Evolutionary conservation across 2,113 vertebrate genomes (phyloP).

Genomic region (Lophotis ruficrista): DNA sequence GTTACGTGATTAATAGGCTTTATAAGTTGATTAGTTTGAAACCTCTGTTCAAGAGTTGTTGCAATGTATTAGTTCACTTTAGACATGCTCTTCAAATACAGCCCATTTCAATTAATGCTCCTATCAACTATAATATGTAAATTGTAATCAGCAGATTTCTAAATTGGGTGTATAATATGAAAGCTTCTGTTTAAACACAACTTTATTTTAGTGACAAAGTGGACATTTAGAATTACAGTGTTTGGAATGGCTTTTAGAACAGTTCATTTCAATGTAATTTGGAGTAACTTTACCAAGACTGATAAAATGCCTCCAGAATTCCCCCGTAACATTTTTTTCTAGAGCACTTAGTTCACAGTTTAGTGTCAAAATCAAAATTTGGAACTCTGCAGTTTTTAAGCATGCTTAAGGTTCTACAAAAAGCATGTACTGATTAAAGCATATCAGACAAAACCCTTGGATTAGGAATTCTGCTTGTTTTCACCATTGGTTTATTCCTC

Average conservation of each 20-base stretch:
- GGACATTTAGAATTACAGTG: neutral
- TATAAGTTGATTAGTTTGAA: neutral
- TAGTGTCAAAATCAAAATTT: neutral
- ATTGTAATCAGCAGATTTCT: neutral
- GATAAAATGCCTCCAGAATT: neutral
- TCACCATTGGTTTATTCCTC: neutral
- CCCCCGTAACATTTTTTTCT: neutral
- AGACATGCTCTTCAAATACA: neutral
- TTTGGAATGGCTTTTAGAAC: neutral
- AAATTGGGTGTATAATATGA: neutral
- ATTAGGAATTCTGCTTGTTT: neutral
- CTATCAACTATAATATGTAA: neutral
- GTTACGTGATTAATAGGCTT: neutral
- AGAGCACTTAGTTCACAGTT: neutral
- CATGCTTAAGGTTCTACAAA: neutral
- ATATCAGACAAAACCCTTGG: neutral
- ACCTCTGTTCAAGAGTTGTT: neutral
- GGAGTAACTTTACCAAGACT: neutral
- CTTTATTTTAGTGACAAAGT: neutral
- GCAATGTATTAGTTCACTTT: neutral
- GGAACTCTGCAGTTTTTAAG: neutral
- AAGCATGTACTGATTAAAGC: neutral
- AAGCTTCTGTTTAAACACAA: neutral
- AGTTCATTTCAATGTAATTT: neutral
- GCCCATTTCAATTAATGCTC: neutral